Percentiles rank a stretch among this genome's conserved stretches.
Conservation (phyloP, 2,888 invertebrate species). For the Microctonus aethiopoides region DNA sequence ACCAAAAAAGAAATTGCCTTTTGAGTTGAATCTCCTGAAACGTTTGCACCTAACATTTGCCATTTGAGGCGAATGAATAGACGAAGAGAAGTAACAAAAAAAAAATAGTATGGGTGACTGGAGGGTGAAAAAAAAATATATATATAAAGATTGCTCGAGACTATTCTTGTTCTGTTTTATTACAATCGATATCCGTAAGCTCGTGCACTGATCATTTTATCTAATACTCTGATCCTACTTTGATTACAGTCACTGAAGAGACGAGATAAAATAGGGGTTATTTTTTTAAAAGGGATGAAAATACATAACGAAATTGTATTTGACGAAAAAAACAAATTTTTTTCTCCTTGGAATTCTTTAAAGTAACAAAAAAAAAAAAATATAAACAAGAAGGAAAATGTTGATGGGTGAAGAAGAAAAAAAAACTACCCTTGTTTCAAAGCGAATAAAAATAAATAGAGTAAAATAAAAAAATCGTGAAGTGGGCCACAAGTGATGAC, state of each 20-base stretch:
- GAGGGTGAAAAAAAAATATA: neutral
- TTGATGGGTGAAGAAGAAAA: too few species aligned
- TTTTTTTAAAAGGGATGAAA: neutral
- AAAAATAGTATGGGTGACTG: neutral
- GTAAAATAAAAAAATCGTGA: neutral
- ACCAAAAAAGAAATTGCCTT: constrained; percentile 8
- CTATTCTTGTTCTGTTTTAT: neutral
- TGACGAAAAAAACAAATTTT: too few species aligned
- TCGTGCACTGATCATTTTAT: neutral
- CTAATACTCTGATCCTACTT: neutral
- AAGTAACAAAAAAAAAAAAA: neutral
- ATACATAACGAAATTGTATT: too few species aligned
- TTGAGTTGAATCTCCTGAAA: constrained; percentile 1
- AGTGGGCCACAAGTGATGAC: neutral
- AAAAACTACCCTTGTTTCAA: too few species aligned
- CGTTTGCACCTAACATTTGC: neutral
- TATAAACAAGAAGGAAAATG: too few species aligned
- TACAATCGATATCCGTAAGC: neutral
- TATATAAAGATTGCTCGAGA: neutral
- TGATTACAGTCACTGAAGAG: neutral
- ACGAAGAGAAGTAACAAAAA: neutral
- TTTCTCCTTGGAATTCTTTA: too few species aligned
- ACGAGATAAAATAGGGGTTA: neutral
- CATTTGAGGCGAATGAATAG: neutral
- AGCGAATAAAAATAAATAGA: too few species aligned